phyloP scores from a whole-genome alignment of 92 coral and sea anemone genomes.

The Ricordea florida region DNA sequence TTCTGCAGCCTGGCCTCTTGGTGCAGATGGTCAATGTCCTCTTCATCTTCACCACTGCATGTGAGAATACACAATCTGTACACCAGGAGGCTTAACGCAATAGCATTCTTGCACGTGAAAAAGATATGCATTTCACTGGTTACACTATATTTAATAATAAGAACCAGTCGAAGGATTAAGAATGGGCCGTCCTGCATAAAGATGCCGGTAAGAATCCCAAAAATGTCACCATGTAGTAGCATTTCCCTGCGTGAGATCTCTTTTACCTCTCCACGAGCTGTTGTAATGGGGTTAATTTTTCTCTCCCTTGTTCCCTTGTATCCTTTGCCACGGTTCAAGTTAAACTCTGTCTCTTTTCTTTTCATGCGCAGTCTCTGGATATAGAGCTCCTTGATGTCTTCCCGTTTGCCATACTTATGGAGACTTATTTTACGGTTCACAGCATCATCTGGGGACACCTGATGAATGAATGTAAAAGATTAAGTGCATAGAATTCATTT shows the following conservation, averaged over 20 bases:
- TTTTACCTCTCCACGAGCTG: constrained; percentile 85
- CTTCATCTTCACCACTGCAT: constrained; percentile 94
- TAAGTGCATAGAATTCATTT: too few species aligned
- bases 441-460: constrained; percentile 85
- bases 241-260: constrained; percentile 88
- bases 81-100: constrained; percentile 85
- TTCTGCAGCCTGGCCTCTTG: constrained; percentile 84
- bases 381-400: constrained; percentile 87
- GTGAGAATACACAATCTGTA: constrained; percentile 94
- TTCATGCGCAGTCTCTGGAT: constrained; percentile 82
- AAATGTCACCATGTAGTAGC: constrained; percentile 93
- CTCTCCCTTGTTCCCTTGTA: constrained; percentile 82
- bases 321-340: constrained; percentile 79
- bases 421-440: constrained; percentile 78
- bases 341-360: constrained; percentile 79
- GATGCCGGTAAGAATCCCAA: constrained; percentile 94
- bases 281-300: constrained; percentile 84
- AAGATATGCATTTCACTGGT: constrained; percentile 97
- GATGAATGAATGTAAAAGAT: background rate
- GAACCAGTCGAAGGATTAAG: constrained; percentile 82
- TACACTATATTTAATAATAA: constrained; percentile 78
- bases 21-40: constrained; percentile 60
- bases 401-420: constrained; percentile 63
- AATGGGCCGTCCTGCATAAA: constrained; percentile 99
- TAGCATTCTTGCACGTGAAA: constrained; percentile 95